Base-by-base conservation (phyloP, 2,888 invertebrate genomes). In the Lapara coniferarum region DNA sequence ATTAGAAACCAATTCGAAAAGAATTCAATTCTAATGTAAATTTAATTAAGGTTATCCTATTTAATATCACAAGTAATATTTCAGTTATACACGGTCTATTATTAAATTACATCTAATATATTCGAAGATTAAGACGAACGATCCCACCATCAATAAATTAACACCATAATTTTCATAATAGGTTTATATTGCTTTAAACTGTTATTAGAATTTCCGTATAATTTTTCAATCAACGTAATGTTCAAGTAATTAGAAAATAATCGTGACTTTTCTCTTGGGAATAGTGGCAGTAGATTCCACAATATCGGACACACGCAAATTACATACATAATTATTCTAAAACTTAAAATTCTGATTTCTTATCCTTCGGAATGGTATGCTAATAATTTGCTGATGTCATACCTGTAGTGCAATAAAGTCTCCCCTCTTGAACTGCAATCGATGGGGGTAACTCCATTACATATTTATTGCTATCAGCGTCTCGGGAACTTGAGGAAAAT, bases 381-480 rank as follows among this genome's bases (percentile, higher is more conserved):
- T 63, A 63, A 63, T 63, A 53, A 69, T 81, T 74, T 79, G 85
- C 85, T 88, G 88, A 89, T 86, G 85, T 89, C 85, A 87, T 89
- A 84, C 84, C 83, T 85, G 77, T 75, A 76, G 76, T 73, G 83
- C 80, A 85, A 85, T 87, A 88, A 85, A 88, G 84, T 78, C 84
- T 81, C 85, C 86, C 87, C 86, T 81, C 78, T 74, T 75, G 73
- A 82, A 79, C 82, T 82, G 82, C 81, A 88, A 90, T 90, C 90
- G 89, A 91, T 90, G 85, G 78, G 73, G 80, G 85, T 80, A 79
- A 80, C 80, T 83, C 85, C 85, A 87, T 91, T 89, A 90, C 86
- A 86, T 86, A 90, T 91, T 91, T 91, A 92, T 89, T 85, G 83
- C 85, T 78, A 78, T 76, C 81, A 80, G 85, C 82, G 83, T 82